Conservation (phyloP, 2,888 invertebrate species). For the Polyommatus iphigenia region DNA sequence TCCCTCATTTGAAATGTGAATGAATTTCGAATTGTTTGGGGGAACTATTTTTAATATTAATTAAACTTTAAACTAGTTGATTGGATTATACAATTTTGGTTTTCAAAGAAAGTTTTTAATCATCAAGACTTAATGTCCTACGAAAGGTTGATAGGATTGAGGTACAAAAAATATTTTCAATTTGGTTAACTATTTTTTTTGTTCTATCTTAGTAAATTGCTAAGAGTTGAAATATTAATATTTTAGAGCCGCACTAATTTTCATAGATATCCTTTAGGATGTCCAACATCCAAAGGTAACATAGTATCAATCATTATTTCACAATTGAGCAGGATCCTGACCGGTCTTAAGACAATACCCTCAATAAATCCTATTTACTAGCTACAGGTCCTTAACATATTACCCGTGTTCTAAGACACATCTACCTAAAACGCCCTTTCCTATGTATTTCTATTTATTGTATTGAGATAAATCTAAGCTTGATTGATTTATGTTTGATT, state of each 20-base stretch:
- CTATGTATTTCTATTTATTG: background rate
- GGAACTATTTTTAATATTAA: conserved; percentile 19
- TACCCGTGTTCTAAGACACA: conserved; percentile 8
- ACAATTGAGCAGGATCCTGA: background rate
- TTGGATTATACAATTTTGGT: background rate
- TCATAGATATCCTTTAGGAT: too few relatives aligned
- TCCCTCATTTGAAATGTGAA: conserved; percentile 79
- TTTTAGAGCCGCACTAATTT: too few relatives aligned
- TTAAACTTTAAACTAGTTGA: background rate
- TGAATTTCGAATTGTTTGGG: conserved; percentile 51
- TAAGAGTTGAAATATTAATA: too few relatives aligned
- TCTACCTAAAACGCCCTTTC: conserved; percentile 6
- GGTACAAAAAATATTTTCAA: too few relatives aligned
- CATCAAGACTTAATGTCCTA: too few relatives aligned
- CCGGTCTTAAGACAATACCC: conserved; percentile 17
- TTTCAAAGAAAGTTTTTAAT: background rate
- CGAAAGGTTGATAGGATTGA: too few relatives aligned
- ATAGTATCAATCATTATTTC: too few relatives aligned
- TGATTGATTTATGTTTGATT: background rate
- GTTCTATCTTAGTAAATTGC: too few relatives aligned
- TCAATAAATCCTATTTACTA: conserved; percentile 20
- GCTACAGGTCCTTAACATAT: conserved; percentile 4
- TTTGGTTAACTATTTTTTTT: too few relatives aligned
- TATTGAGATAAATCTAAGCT: background rate
- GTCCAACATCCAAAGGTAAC: too few relatives aligned